phyloP scores from a whole-genome alignment of 2,888 invertebrate genomes.

The Dicroscelio sp. region DNA sequence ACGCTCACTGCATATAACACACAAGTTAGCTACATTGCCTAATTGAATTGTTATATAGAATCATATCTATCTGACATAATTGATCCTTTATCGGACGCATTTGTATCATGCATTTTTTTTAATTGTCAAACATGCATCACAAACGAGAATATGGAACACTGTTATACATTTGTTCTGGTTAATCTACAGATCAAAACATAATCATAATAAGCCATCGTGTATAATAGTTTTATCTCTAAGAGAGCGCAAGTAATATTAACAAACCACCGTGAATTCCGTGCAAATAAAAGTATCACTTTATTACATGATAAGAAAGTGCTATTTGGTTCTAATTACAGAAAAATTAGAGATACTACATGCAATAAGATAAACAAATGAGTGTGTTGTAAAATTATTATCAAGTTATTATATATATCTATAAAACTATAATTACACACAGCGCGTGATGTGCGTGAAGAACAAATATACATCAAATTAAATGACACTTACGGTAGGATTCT shows the following conservation, averaged over 20 bases:
- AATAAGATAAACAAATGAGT: conserved; percentile 47
- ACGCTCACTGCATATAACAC: no score
- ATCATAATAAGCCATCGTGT: not conserved
- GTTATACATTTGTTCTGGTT: not conserved
- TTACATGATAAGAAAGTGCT: conserved; percentile 45
- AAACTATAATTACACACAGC: not conserved
- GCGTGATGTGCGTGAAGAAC: not conserved
- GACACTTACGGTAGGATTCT: conserved; percentile 92
- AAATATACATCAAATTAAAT: not conserved
- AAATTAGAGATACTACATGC: conserved; percentile 37
- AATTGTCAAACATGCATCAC: not conserved
- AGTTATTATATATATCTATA: conserved; percentile 31
- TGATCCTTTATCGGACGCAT: no score
- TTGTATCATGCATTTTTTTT: no score
- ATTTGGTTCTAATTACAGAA: conserved; percentile 32
- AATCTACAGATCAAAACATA: conserved; percentile 6
- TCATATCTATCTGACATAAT: no score
- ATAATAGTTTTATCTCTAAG: not conserved
- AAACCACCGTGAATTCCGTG: conserved; percentile 30
- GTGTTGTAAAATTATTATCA: conserved; percentile 28
- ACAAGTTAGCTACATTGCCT: no score
- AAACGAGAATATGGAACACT: not conserved
- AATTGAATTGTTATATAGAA: no score
- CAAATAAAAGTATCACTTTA: conserved; percentile 53
- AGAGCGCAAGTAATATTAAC: conserved; percentile 35